These are phyloP conservation scores for Motacilla alba DNA, from an alignment of 2,113 vertebrate genomes.

Conservation along the genomic window DNA sequence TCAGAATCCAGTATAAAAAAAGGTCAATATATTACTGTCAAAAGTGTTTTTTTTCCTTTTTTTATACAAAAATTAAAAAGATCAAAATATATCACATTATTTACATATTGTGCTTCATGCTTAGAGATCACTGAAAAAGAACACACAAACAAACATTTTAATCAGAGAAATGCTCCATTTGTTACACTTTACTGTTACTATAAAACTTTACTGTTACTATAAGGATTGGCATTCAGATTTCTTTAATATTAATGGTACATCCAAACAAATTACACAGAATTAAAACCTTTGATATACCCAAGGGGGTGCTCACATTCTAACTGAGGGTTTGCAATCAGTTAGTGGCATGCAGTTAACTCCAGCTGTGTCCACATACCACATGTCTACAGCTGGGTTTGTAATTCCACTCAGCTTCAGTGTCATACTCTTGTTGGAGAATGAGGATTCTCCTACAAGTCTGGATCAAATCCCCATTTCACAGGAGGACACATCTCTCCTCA, in stretches of 20 bases:
- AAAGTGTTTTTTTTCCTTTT: constrained; percentile 66
- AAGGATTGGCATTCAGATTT: not conserved
- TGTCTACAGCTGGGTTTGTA: not conserved
- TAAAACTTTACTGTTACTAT: not conserved
- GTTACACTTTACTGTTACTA: not conserved
- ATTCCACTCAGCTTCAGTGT: not conserved
- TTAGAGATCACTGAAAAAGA: constrained; percentile 90
- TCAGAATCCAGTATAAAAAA: constrained; percentile 67
- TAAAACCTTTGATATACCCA: not conserved
- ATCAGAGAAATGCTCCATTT: not conserved
- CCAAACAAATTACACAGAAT: not conserved
- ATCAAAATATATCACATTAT: constrained; percentile 86
- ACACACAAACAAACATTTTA: constrained; percentile 43
- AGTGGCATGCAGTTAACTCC: not conserved
- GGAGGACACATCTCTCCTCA: accelerated
- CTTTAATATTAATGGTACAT: not conserved
- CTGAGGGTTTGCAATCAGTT: not conserved
- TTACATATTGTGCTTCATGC: constrained; percentile 81
- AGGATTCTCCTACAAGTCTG: not conserved
- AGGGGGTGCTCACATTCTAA: not conserved
- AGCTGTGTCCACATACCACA: not conserved
- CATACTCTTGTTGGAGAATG: not conserved
- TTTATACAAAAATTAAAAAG: constrained; percentile 76
- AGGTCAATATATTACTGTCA: constrained; percentile 92
- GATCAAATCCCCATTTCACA: not conserved